Percentiles rank a stretch among this genome's conserved stretches.
These are phyloP conservation scores for Sturmia bella DNA, from an alignment of 2,888 invertebrate genomes.

Conservation along the genomic window DNA sequence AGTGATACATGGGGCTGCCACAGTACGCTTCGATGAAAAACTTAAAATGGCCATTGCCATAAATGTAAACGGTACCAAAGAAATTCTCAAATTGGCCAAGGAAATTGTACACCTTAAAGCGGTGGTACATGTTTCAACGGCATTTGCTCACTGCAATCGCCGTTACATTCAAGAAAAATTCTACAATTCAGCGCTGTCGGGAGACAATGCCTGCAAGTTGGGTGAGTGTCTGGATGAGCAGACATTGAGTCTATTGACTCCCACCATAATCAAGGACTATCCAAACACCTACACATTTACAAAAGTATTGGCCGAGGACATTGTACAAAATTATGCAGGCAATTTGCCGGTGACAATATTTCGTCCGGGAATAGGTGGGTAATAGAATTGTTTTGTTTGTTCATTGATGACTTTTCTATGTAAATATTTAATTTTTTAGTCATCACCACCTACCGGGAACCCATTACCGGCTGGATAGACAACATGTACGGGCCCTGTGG, in stretches of 20 bases:
- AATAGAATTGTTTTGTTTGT: too few relatives aligned
- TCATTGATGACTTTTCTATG: neutral
- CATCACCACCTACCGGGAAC: slow-evolving; percentile 83
- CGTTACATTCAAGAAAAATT: slow-evolving; percentile 82
- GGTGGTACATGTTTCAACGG: slow-evolving; percentile 87
- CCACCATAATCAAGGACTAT: slow-evolving; percentile 78
- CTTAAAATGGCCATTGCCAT: slow-evolving; percentile 87
- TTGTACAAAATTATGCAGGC: slow-evolving; percentile 84
- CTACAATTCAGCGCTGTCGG: slow-evolving; percentile 79
- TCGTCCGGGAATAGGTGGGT: slow-evolving; percentile 86
- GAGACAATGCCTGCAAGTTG: slow-evolving; percentile 81
- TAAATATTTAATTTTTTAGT: slow-evolving; percentile 75
- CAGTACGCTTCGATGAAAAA: slow-evolving; percentile 90
- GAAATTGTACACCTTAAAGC: slow-evolving; percentile 85
- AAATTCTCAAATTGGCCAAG: slow-evolving; percentile 86
- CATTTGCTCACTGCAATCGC: slow-evolving; percentile 86
- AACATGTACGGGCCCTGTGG: slow-evolving; percentile 86
- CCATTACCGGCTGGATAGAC: slow-evolving; percentile 87
- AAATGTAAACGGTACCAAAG: slow-evolving; percentile 87
- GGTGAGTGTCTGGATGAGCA: slow-evolving; percentile 81
- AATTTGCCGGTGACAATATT: slow-evolving; percentile 86
- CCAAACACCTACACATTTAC: slow-evolving; percentile 90
- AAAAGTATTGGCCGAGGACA: slow-evolving; percentile 88
- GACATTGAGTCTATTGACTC: slow-evolving; percentile 80
- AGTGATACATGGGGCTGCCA: slow-evolving; percentile 95